These are phyloP conservation scores for Carassius carassius DNA, from an alignment of 2,113 vertebrate species.

Conservation along the genomic window DNA sequence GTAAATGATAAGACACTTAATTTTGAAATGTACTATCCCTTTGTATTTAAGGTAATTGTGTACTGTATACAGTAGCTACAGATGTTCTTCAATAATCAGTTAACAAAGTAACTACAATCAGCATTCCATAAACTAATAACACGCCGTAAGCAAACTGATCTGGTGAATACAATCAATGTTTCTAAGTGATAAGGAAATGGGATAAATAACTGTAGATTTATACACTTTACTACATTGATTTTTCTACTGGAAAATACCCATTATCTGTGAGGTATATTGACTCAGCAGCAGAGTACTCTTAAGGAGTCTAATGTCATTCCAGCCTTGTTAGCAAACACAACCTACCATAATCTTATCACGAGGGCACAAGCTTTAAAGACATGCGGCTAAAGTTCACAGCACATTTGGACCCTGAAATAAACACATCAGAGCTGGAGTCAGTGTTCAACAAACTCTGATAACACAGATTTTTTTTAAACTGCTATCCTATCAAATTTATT, in stretches of 20 bases:
- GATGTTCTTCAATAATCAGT: not conserved
- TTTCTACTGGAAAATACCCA: not conserved
- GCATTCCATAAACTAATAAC: not conserved
- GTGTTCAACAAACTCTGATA: not conserved
- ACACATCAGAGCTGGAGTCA: not conserved
- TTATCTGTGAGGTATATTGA: not conserved
- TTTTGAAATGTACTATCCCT: too few species aligned
- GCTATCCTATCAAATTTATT: too few species aligned
- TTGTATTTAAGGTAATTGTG: too few species aligned
- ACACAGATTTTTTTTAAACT: too few species aligned
- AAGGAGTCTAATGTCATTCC: not conserved
- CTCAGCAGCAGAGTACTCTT: not conserved
- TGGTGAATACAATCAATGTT: not conserved
- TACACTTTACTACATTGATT: not conserved
- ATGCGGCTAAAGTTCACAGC: not conserved
- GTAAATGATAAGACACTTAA: too few species aligned
- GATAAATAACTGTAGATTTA: not conserved
- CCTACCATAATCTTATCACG: conserved; percentile 12
- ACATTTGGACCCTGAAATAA: not conserved
- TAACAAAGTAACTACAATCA: not conserved
- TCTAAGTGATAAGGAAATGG: not conserved
- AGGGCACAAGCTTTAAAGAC: conserved; percentile 5
- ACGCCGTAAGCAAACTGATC: not conserved
- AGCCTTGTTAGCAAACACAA: conserved; percentile 10
- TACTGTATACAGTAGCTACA: not conserved